Conservation (phyloP, 2,888 invertebrate genomes). For the Conus canariensis region DNA sequence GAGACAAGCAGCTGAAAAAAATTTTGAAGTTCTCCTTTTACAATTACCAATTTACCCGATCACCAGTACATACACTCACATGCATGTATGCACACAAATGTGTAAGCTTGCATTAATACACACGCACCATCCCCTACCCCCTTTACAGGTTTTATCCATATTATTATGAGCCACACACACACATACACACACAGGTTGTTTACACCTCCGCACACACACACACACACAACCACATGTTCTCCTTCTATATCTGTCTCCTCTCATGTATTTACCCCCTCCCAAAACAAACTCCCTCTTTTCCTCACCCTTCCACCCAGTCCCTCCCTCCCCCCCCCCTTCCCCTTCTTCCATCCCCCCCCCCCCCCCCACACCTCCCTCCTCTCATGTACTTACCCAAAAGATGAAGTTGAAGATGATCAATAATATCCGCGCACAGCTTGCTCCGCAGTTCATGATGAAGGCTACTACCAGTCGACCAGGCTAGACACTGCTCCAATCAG, state of each 20-base stretch:
- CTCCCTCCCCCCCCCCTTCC: no score
- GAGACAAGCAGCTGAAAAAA: no score
- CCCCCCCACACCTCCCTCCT: no score
- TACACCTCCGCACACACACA: not conserved
- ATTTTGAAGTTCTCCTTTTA: no score
- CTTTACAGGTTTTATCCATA: no score
- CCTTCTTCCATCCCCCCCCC: no score
- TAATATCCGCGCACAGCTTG: conserved; percentile 65
- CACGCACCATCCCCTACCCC: not conserved
- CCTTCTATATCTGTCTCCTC: no score
- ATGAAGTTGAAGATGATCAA: conserved; percentile 72
- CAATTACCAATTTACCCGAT: no score
- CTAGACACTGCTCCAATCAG: not conserved
- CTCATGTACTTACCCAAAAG: conserved; percentile 68
- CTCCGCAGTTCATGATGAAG: conserved; percentile 62
- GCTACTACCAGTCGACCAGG: not conserved
- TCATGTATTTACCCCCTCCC: no score
- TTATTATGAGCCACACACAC: not conserved
- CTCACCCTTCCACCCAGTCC: no score
- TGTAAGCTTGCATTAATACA: not conserved
- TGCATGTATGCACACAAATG: not conserved
- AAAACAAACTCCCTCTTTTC: no score
- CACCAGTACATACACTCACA: not conserved
- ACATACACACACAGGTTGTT: not conserved
- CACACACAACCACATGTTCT: not conserved